Percentiles rank a stretch among this genome's conserved stretches.
Conservation (phyloP, 2,888 invertebrate genomes). For the Drosophila incognita region DNA sequence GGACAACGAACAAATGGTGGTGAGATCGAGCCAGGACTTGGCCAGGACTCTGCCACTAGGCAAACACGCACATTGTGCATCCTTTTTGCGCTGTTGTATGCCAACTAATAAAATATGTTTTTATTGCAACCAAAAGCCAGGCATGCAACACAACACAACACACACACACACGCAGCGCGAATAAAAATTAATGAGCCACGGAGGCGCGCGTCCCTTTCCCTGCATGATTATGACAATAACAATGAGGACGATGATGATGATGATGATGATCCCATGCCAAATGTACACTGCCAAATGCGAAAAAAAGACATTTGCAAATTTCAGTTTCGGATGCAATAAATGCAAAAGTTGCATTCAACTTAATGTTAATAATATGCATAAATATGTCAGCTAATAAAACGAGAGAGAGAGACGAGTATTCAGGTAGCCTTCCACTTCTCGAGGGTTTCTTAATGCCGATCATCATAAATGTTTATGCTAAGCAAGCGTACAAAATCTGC, state of each 20-base stretch:
- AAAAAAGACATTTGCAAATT: constrained; percentile 40
- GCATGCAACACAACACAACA: constrained; percentile 40
- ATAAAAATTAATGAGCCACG: constrained; percentile 83
- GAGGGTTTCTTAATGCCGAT: constrained; percentile 12
- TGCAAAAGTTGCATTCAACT: constrained; percentile 53
- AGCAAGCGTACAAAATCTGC: constrained; percentile 40
- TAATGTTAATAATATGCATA: constrained; percentile 80
- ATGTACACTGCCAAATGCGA: constrained; percentile 32
- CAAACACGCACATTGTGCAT: constrained; percentile 27
- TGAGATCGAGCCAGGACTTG: constrained; percentile 33
- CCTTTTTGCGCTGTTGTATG: constrained; percentile 62
- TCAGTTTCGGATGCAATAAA: constrained; percentile 39
- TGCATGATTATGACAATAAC: constrained; percentile 12
- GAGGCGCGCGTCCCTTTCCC: constrained; percentile 72
- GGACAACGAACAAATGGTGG: constrained; percentile 44
- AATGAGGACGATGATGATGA: constrained; percentile 1
- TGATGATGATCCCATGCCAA: constrained; percentile 28
- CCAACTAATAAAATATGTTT: constrained; percentile 82
- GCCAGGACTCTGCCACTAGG: background rate
- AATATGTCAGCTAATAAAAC: constrained; percentile 79
- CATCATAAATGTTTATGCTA: constrained; percentile 19
- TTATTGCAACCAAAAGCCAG: constrained; percentile 65
- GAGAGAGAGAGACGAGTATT: background rate
- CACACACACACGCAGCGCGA: constrained; percentile 57
- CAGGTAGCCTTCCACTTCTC: constrained; percentile 29